Conservation (phyloP, 2,797 vertebrate species). For the Aerospiza tachiro region DNA sequence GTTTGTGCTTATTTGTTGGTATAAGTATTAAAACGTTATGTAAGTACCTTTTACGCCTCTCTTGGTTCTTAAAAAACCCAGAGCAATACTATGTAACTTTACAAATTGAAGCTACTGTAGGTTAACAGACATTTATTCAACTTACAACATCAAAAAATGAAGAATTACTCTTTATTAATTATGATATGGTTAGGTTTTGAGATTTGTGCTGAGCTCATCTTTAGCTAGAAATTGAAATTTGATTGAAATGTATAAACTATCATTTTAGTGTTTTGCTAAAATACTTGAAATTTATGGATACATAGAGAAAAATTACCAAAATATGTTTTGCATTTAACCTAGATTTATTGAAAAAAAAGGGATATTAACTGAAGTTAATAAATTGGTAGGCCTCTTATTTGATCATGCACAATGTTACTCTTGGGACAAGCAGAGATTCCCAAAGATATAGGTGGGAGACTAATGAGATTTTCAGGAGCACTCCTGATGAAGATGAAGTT, state of each 20-base stretch:
- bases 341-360: not conserved
- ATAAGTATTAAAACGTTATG: not conserved
- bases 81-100: not conserved
- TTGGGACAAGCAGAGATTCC: not conserved
- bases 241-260: not conserved
- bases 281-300: not conserved
- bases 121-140: not conserved
- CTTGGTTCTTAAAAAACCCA: not conserved
- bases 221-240: not conserved
- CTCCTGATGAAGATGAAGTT: not conserved
- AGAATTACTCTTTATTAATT: not conserved
- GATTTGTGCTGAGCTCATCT: not conserved
- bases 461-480: not conserved
- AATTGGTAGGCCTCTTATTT: not conserved
- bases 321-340: not conserved
- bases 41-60: not conserved
- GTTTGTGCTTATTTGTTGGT: not conserved
- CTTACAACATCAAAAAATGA: not conserved
- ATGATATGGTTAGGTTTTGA: not conserved
- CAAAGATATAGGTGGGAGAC: not conserved
- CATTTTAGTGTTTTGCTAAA: not conserved
- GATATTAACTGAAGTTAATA: not conserved
- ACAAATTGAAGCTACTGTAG: not conserved
- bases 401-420: not conserved
- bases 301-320: not conserved